Evolutionary conservation across 2,797 vertebrate species (phyloP), one percentile per base, ranked within the genome.

Genomic region (Lutjanus argentimaculatus): DNA sequence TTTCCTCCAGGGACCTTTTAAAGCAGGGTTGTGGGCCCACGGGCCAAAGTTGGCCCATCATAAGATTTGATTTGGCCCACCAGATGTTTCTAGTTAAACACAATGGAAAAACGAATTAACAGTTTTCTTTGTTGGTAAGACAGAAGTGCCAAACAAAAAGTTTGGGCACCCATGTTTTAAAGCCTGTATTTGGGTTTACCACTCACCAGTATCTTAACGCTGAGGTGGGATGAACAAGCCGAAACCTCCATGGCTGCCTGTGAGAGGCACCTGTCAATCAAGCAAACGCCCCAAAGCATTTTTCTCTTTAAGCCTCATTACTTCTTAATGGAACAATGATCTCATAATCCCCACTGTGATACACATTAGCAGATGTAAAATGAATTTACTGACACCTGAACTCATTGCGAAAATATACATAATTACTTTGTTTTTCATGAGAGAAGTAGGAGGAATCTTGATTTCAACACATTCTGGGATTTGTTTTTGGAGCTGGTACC

Each of bases 281-380:
- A 68, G 49, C 30, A 67, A 68, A 71, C 40, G 19, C 14, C 21
- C 46, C 42, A 43, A 65, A 81, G 52, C 67, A 55, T 70, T 72
- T 63, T 56, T 62, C 62, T 71, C 4, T 70, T 74, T 66, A 43
- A 77, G 63, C 58, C 62, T 76, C 21, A 70, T 84, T 84, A 82
- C 53, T 68, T 77, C 40, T 63, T 64, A 53, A 75, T 56, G 59
- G 66, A 80, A 59, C 16, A 58, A 45, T 64, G 43, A 72, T 75
- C 57, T 74, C 56, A 67, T 52, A 70, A 67, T 80, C 36, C 51
- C 51, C n/a, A 17, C 52, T 67, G 68, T 75, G 65, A 72, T 55
- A 51, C 69, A 65, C 48, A 51, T 49, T 10, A 67, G 56, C 53
- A 67, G 21, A 52, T 75, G 14, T 43, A 14, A 59, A 61, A 72